Evolutionary conservation across 2,113 vertebrate species (phyloP).

Genomic region (mouse (Mus musculus)): GRCm39 chr13:22475501-22476000

Average conservation of each 20-base stretch:
- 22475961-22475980: background rate
- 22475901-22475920: background rate
- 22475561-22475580: background rate
- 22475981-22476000: background rate
- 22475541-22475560: too few species aligned
- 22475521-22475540: too few species aligned
- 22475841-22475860: background rate
- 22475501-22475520: background rate
- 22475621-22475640: background rate
- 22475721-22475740: too few species aligned
- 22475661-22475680: background rate
- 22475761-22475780: background rate
- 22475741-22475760: too few species aligned
- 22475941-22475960: background rate
- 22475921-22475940: background rate
- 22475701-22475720: background rate
- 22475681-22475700: background rate
- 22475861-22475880: background rate
- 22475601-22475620: background rate
- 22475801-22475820: background rate
- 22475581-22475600: background rate
- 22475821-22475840: background rate
- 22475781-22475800: background rate
- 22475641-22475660: background rate
- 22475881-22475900: background rate